Conservation (phyloP, 2,888 invertebrate genomes). For the Disparrhopalites patrizii region DNA sequence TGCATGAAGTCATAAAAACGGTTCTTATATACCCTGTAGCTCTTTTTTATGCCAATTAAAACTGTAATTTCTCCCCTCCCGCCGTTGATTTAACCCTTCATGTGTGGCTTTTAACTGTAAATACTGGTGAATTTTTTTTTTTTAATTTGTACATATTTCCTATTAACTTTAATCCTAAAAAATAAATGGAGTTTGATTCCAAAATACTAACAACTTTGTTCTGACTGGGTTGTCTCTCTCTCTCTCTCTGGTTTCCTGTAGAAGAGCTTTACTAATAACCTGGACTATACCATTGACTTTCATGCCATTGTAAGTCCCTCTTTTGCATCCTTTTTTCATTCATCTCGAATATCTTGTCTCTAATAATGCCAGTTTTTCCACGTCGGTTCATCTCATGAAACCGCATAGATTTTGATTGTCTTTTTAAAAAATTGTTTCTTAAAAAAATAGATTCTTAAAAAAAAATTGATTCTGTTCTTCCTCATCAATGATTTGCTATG, state of each 20-base stretch:
- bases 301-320: constrained; percentile 23
- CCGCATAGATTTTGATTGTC: background rate
- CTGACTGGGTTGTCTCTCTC: background rate
- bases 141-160: too few relatives aligned
- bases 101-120: too few relatives aligned
- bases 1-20: too few relatives aligned
- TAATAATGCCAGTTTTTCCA: background rate
- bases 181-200: too few relatives aligned
- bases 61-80: too few relatives aligned
- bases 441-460: background rate
- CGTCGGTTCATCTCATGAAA: background rate
- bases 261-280: constrained; percentile 30
- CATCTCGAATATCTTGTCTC: background rate
- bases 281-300: constrained; percentile 30
- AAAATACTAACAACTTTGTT: background rate
- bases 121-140: too few relatives aligned
- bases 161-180: too few relatives aligned
- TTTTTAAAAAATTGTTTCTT: background rate
- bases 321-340: background rate
- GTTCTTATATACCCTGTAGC: too few relatives aligned
- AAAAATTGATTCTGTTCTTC: too few relatives aligned
- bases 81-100: too few relatives aligned
- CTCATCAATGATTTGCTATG: background rate
- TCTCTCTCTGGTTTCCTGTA: constrained; percentile 16
- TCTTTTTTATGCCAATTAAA: too few relatives aligned